Base-by-base conservation (phyloP, 2,888 invertebrate species). In the Lasioglossum calceatum region DNA sequence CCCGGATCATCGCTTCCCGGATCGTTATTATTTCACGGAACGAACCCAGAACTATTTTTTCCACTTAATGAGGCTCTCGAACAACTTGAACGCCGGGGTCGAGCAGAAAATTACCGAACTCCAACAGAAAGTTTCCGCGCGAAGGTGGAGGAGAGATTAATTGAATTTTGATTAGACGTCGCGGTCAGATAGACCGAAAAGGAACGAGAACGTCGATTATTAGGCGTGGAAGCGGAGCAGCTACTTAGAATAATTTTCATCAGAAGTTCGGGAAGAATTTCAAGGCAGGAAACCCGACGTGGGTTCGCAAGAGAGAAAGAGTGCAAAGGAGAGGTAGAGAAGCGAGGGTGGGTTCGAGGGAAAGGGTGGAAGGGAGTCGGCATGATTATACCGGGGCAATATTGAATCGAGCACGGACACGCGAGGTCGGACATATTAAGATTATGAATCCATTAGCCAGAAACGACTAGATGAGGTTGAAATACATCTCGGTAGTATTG, bases 391-490 rank as follows among this genome's bases (percentile, higher is more conserved):
- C 82, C 80, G 47, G 70, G 84, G 88, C 89, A 91, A 92, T 92
- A 92, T 92, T 91, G 92, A 93, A 93, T 93, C 92, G 93, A 89
- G 90, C 84, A 87, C 88, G 89, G 91, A 90, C 93, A 93, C 93
- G 93, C 92, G 90, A 93, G 89, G 88, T 89, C 87, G 88, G 86
- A 85, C 90, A 90, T 93, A 94, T 93, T 93, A 94, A 94, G 93
- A 93, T 93, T 93, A 93, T 92, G 93, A 93, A 93, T 94, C 93
- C 93, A 94, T 94, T 94, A 94, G 92, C 88, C 87, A 86, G 88
- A 88, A 90, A 90, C 88, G 88, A 36, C 84, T 90, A 85, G 89
- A 91, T 82, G 91, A 89, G 89, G 86, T 88, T 85, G 86, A 88
- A 92, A 91, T 88, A 86, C 84, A 88, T 87, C 80, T 84, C 78